Evolutionary conservation across 1,140 invertebrate species (phyloP).

Genomic region (Papilio machaon): DNA sequence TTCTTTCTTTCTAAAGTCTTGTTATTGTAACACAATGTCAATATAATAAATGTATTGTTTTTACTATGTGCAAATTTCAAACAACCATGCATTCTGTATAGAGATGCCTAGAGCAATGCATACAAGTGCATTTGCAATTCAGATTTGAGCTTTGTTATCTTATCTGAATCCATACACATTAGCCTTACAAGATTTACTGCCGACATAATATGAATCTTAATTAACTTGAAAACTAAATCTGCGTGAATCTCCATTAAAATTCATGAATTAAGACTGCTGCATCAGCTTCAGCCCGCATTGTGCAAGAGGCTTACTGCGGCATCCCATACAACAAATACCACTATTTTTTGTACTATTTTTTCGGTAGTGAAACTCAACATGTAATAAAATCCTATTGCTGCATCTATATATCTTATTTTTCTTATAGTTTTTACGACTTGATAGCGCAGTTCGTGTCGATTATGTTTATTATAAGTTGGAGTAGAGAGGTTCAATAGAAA

Average conservation of each 20-base stretch:
- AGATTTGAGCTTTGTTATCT: constrained; percentile 32
- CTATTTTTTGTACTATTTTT: no score
- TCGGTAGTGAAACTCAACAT: no score
- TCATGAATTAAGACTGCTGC: constrained; percentile 26
- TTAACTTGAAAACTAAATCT: constrained; percentile 33
- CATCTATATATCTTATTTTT: no score
- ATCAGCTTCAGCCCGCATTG: constrained; percentile 4
- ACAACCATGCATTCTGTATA: not conserved
- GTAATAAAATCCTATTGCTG: no score
- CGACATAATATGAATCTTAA: constrained; percentile 34
- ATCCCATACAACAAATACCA: no score
- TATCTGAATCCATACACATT: constrained; percentile 29
- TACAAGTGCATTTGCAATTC: constrained; percentile 29
- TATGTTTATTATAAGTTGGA: no score
- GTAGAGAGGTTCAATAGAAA: no score
- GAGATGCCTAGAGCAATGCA: constrained; percentile 21
- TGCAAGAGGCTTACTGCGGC: not conserved
- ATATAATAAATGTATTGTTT: not conserved
- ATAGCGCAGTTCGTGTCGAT: no score
- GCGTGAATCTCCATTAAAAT: constrained; percentile 21
- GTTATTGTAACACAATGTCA: no score
- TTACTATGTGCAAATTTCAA: not conserved
- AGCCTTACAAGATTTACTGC: constrained; percentile 31
- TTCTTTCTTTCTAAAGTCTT: no score
- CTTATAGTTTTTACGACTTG: no score